Evolutionary conservation across 2,797 vertebrate species (phyloP), one percentile per base, ranked within the genome.

Genomic region (Argentina silus): DNA sequence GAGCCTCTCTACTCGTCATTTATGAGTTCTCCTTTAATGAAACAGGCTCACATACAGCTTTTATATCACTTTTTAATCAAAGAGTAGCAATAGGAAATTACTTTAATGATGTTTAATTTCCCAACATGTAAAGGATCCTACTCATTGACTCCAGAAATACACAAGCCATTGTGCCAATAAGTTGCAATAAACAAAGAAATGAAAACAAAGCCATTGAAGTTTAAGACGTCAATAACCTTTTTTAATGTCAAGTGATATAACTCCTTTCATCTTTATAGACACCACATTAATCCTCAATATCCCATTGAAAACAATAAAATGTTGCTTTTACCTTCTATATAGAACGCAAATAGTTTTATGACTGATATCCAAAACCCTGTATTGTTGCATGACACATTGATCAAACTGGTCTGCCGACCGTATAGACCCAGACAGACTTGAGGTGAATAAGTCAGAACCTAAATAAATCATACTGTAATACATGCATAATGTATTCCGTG

Each of bases 31-130:
- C 2, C 19, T 45, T 55, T 11, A 63, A 51, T 45, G n/a, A 75
- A 81, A 75, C 15, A 7, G 0, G 15, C 43, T 50, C 42, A 65
- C 3, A 62, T 51, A 69, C 21, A 55, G 36, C 53, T 81, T 70
- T 67, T 36, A 62, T 8, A 12, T 66, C 60, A 11, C 27, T 42
- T 56, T 78, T 68, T 69, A 50, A 70, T 72, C 44, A 69, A 4
- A 8, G 19, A 62, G 42, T 3, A 21, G 36, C 62, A 67, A 63
- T 50, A 44, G 23, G 51, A 76, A 68, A 68, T 44, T 27, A 36
- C 27, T 36, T 36, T 2, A 36, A 36, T 36, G 27, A 36, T 36
- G 27, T 36, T 36, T 36, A 36, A 36, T 36, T 4, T 36, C 27
- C 27, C 27, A 36, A 36, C 27, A 65, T 60, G 8, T 56, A 56